These are phyloP conservation scores for Chrysocyon brachyurus DNA, from an alignment of 2,797 vertebrate genomes.

Conservation along the genomic window DNA sequence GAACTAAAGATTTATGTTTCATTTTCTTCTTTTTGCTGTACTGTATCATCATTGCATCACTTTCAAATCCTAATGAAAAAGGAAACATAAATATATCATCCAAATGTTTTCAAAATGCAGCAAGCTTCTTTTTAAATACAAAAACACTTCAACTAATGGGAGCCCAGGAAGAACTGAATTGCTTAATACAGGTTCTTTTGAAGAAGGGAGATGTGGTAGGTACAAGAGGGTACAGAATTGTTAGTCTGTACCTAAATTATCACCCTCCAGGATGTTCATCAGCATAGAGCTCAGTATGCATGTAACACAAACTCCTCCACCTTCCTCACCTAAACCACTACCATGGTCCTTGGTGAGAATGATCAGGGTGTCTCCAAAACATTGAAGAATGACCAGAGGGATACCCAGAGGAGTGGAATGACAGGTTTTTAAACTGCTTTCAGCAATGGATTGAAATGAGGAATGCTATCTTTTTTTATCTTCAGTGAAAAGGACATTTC, in stretches of 20 bases:
- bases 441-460: not conserved
- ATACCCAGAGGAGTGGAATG: not conserved
- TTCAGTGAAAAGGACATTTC: constrained; percentile 5
- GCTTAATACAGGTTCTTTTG: not conserved
- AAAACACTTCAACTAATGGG: not conserved
- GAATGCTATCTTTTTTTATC: not conserved
- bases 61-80: constrained; percentile 37
- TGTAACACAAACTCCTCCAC: not conserved
- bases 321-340: not conserved
- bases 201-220: not conserved
- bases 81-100: not conserved
- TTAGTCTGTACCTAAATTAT: not conserved
- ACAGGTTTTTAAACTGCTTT: constrained; percentile 17
- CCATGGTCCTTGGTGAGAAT: not conserved
- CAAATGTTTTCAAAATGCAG: constrained; percentile 38
- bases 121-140: constrained; percentile 12
- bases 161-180: not conserved
- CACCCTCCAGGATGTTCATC: not conserved
- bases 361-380: not conserved
- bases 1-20: constrained; percentile 5
- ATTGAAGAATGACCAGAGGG: not conserved
- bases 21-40: not conserved
- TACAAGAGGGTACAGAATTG: not conserved
- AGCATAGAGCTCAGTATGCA: not conserved
- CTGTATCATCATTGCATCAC: not conserved